Conservation (phyloP, 2,888 invertebrate genomes). For the Drosophila borealis region DNA sequence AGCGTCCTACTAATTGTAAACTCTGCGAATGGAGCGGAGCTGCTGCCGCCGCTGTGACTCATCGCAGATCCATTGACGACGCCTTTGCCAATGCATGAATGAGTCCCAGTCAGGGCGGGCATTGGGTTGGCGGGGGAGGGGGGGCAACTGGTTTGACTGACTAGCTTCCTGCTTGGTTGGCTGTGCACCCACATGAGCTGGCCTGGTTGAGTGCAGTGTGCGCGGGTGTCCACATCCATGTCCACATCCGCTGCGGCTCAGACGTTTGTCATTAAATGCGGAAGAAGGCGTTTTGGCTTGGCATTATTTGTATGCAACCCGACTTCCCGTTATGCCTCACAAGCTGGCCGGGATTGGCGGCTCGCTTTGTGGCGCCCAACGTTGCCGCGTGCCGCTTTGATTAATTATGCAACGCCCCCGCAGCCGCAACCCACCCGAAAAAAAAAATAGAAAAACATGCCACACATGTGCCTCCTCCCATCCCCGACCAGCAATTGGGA, state of each 20-base stretch:
- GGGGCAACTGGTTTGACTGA: slow-evolving; percentile 46
- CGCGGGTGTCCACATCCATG: slow-evolving; percentile 57
- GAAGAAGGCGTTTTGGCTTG: slow-evolving; percentile 70
- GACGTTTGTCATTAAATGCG: slow-evolving; percentile 64
- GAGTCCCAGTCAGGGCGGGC: slow-evolving; percentile 7
- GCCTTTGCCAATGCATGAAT: slow-evolving; percentile 73
- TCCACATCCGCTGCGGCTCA: slow-evolving; percentile 68
- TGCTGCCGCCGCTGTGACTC: slow-evolving; percentile 34
- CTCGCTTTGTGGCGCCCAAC: slow-evolving; percentile 75
- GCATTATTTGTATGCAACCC: slow-evolving; percentile 65
- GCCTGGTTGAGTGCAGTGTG: neutral
- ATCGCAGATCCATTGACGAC: slow-evolving; percentile 39
- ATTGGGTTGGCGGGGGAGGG: slow-evolving; percentile 1
- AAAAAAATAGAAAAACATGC: too few species aligned
- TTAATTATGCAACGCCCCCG: slow-evolving; percentile 67
- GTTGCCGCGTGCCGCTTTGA: slow-evolving; percentile 72
- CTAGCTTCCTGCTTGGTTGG: slow-evolving; percentile 42
- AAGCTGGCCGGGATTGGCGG: slow-evolving; percentile 67
- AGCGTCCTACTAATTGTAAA: slow-evolving; percentile 57
- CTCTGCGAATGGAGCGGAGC: slow-evolving; percentile 23
- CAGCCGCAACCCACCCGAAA: too few species aligned
- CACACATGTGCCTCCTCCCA: too few species aligned
- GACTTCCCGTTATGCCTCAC: neutral
- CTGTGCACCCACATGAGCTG: slow-evolving; percentile 17
- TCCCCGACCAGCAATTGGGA: slow-evolving; percentile 17